Conservation (phyloP, 2,113 vertebrate genomes). For the Oreochromis tanganicae region DNA sequence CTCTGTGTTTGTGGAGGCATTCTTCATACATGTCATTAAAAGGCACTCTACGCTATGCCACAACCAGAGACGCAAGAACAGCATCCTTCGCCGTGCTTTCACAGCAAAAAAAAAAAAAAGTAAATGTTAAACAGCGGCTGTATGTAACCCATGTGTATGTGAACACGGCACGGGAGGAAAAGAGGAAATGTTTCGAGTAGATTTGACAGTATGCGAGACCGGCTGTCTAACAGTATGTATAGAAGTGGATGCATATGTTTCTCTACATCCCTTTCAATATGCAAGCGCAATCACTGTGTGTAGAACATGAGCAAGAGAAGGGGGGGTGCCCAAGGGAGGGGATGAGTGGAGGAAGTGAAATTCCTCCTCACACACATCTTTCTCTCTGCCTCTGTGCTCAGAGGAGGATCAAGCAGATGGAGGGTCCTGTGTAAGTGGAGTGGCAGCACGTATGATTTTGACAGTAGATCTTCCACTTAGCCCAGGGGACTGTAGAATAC, state of each 20-base stretch:
- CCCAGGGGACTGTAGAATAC: slow-evolving; percentile 14
- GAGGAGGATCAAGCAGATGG: slow-evolving; percentile 47
- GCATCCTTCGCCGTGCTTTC: slow-evolving; percentile 15
- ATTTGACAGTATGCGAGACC: background rate
- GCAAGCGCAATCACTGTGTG: slow-evolving; percentile 46
- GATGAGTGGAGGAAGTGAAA: slow-evolving; percentile 59
- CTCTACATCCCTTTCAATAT: slow-evolving; percentile 16
- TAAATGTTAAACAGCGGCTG: slow-evolving; percentile 3
- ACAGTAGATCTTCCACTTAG: slow-evolving; percentile 34
- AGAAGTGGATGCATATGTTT: slow-evolving; percentile 19
- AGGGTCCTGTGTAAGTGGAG: slow-evolving; percentile 39
- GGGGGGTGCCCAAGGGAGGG: slow-evolving; percentile 50
- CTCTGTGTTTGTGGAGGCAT: slow-evolving; percentile 29
- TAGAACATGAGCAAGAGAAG: slow-evolving; percentile 35
- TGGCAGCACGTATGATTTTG: slow-evolving; percentile 40
- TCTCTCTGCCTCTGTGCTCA: slow-evolving; percentile 16
- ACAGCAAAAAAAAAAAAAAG: slow-evolving; percentile 1
- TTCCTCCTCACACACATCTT: slow-evolving; percentile 49
- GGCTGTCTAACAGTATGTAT: slow-evolving; percentile 1
- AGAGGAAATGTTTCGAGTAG: background rate
- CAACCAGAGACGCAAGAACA: slow-evolving; percentile 30
- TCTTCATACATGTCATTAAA: slow-evolving; percentile 42
- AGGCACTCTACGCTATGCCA: slow-evolving; percentile 17
- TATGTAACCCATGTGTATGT: background rate
- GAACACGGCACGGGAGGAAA: background rate